Conservation (phyloP, 2,797 vertebrate species). For the Acropternis orthonyx region DNA sequence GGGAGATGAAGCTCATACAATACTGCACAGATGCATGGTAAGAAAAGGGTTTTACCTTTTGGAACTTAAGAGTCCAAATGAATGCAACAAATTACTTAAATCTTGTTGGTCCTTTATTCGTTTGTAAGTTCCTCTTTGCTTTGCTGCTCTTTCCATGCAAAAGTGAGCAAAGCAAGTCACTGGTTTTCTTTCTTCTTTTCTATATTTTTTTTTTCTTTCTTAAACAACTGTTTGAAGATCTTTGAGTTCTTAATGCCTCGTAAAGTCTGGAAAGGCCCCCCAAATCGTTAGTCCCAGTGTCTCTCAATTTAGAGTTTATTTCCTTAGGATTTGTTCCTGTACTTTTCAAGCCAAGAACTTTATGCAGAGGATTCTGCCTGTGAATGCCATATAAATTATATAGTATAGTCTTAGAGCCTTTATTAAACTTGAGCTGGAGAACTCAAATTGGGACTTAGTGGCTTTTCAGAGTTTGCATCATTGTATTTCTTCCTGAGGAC, state of each 20-base stretch:
- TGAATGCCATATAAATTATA: not conserved
- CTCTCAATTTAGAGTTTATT: not conserved
- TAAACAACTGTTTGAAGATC: not conserved
- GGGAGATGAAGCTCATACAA: not conserved
- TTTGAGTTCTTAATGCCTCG: not conserved
- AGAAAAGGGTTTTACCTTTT: not conserved
- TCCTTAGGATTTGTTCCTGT: not conserved
- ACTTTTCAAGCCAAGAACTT: not conserved
- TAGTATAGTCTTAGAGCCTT: not conserved
- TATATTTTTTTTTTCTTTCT: not conserved
- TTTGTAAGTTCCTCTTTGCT: not conserved
- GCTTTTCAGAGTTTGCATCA: not conserved
- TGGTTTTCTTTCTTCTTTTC: not conserved
- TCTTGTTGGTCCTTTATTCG: not conserved
- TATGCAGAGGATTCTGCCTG: not conserved
- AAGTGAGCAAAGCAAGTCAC: not conserved
- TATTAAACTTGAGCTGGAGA: not conserved
- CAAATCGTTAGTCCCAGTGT: not conserved
- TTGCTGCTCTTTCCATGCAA: not conserved
- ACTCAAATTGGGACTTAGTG: not conserved
- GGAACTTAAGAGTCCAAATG: not conserved
- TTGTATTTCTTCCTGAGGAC: not conserved
- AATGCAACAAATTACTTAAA: not conserved
- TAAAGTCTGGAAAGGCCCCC: not conserved
- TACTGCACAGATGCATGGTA: not conserved